Evolutionary conservation across 1,140 invertebrate species (phyloP).

Genomic region (Himalopsyche phryganea): DNA sequence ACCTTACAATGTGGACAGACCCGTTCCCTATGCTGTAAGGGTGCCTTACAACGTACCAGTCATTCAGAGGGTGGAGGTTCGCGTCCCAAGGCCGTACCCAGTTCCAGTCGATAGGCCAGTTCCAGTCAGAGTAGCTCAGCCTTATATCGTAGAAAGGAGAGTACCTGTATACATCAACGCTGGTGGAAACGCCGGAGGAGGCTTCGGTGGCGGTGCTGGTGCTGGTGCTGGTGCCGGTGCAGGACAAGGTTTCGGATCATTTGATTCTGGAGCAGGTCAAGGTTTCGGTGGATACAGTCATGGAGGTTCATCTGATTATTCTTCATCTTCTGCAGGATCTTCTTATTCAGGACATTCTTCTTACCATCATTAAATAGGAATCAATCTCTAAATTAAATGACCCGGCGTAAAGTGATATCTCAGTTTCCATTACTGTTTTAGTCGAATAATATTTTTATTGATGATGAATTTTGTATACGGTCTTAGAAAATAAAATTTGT

Average conservation of each 20-base stretch:
- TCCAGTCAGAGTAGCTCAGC: constrained; percentile 38
- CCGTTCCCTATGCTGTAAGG: constrained; percentile 35
- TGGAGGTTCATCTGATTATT: constrained; percentile 1
- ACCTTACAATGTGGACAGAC: constrained; percentile 35
- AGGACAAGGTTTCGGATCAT: not conserved
- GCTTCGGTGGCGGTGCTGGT: not conserved
- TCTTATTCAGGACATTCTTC: constrained; percentile 5
- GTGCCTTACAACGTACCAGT: constrained; percentile 42
- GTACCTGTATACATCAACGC: constrained; percentile 32
- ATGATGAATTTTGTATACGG: too few relatives aligned
- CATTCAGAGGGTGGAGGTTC: constrained; percentile 41
- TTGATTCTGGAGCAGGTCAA: not conserved
- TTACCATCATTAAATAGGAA: too few relatives aligned
- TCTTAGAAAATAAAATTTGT: too few relatives aligned
- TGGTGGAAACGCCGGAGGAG: not conserved
- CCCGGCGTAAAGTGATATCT: too few relatives aligned
- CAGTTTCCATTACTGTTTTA: too few relatives aligned
- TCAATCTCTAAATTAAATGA: too few relatives aligned
- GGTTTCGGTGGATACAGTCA: not conserved
- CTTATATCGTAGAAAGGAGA: constrained; percentile 34
- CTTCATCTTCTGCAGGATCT: not conserved
- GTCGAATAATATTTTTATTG: too few relatives aligned
- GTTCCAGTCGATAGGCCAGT: constrained; percentile 42
- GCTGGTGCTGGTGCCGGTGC: constrained; percentile 2
- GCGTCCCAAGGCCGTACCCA: constrained; percentile 39